Percentiles rank a stretch among this genome's conserved stretches.
phyloP scores from a whole-genome alignment of 1,140 invertebrate species.

The Forficula auricularia region DNA sequence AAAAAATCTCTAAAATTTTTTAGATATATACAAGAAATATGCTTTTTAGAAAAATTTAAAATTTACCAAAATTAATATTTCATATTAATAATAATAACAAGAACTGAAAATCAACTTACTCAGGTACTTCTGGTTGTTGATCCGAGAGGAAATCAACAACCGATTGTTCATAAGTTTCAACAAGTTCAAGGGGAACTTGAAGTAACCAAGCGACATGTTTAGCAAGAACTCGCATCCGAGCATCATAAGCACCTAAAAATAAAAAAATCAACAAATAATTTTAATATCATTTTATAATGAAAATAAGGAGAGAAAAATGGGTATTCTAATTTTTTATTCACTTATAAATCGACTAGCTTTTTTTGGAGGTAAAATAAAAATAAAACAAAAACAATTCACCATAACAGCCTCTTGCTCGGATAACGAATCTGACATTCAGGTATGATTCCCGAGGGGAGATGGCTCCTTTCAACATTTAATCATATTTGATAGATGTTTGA shows the following conservation, averaged over 20 bases:
- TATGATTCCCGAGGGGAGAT: no score
- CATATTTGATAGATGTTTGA: no score
- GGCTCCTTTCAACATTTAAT: no score
- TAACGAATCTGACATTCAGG: no score
- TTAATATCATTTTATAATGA: constrained; percentile 15
- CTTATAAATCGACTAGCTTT: no score
- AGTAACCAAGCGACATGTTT: constrained; percentile 34
- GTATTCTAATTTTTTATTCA: no score
- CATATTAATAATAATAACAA: constrained; percentile 6
- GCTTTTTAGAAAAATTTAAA: no score
- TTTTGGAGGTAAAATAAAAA: no score
- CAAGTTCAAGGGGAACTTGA: constrained; percentile 31
- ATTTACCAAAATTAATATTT: neutral
- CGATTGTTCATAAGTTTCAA: constrained; percentile 32
- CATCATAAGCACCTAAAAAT: constrained; percentile 41
- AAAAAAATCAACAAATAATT: constrained; percentile 6
- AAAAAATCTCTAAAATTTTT: no score
- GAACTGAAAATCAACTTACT: constrained; percentile 20
- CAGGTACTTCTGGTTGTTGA: constrained; percentile 19
- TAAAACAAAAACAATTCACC: no score
- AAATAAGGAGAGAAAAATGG: constrained; percentile 5
- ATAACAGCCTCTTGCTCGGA: no score
- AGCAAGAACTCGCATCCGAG: constrained; percentile 40
- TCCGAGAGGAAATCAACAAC: constrained; percentile 27
- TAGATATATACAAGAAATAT: no score